phyloP scores from a whole-genome alignment of 2,113 vertebrate genomes.

The Salvelinus alpinus region DNA sequence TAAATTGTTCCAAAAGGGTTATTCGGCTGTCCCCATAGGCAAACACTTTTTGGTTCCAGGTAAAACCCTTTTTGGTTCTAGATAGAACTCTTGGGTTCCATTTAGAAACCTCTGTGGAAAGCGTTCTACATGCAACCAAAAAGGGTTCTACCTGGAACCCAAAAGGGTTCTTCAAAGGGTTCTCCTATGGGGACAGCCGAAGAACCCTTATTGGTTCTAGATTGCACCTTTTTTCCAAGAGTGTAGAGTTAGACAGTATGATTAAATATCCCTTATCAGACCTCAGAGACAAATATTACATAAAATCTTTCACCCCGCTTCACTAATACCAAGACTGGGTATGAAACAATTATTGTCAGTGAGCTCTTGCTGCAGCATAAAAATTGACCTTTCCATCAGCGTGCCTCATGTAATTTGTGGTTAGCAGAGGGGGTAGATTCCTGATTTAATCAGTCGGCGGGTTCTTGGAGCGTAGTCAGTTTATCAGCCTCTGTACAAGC shows the following conservation, averaged over 20 bases:
- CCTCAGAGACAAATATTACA: slow-evolving; percentile 6
- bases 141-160: too few species aligned
- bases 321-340: not conserved
- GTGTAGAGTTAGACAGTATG: not conserved
- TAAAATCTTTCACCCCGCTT: not conserved
- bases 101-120: too few species aligned
- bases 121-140: too few species aligned
- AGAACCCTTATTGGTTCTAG: too few species aligned
- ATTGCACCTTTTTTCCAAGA: too few species aligned
- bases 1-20: too few species aligned
- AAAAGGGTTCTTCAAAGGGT: too few species aligned
- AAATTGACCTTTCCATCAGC: slow-evolving; percentile 43
- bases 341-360: slow-evolving; percentile 21
- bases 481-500: not conserved
- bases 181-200: too few species aligned
- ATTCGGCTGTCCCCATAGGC: too few species aligned
- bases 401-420: slow-evolving; percentile 21
- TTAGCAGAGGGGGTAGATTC: slow-evolving; percentile 7
- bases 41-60: too few species aligned
- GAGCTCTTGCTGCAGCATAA: slow-evolving; percentile 16
- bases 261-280: slow-evolving; percentile 3
- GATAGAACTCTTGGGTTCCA: too few species aligned
- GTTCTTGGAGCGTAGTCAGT: not conserved
- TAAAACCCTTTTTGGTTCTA: too few species aligned
- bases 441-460: slow-evolving; percentile 7